Evolutionary conservation across 1,140 invertebrate species (phyloP).

Genomic region (Drosophila sproati): DNA sequence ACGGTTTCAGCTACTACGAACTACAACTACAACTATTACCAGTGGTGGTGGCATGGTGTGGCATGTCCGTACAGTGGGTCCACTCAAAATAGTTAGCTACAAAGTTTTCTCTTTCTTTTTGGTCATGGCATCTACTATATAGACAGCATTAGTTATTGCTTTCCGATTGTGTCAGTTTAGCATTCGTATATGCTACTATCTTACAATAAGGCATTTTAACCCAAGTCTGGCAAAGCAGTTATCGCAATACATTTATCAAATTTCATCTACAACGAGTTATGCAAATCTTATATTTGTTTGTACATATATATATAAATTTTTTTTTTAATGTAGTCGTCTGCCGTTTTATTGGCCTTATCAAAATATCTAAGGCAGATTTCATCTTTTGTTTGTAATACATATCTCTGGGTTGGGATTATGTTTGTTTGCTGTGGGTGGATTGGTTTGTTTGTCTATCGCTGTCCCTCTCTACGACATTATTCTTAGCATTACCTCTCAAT

Average conservation of each 20-base stretch:
- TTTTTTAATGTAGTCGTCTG: constrained; percentile 3
- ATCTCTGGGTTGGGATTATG: background rate
- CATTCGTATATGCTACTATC: constrained; percentile 14
- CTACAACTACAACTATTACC: no score
- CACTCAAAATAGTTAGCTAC: constrained; percentile 6
- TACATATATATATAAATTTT: background rate
- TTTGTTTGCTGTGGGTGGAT: constrained; percentile 29
- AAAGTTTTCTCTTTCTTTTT: constrained; percentile 6
- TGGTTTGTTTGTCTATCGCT: no score
- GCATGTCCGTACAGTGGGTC: background rate
- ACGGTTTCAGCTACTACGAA: background rate
- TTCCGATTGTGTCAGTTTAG: constrained; percentile 7
- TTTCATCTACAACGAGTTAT: background rate
- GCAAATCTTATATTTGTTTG: background rate
- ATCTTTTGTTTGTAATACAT: background rate
- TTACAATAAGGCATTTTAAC: constrained; percentile 30
- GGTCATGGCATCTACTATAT: constrained; percentile 30
- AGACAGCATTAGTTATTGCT: constrained; percentile 40
- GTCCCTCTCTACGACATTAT: no score
- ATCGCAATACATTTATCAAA: background rate
- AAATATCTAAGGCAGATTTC: background rate
- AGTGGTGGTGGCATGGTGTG: background rate
- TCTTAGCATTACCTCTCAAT: no score
- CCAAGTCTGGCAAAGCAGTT: background rate
- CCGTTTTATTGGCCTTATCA: constrained; percentile 26